Conservation (phyloP, 2,797 vertebrate species). For the Podargus strigoides region DNA sequence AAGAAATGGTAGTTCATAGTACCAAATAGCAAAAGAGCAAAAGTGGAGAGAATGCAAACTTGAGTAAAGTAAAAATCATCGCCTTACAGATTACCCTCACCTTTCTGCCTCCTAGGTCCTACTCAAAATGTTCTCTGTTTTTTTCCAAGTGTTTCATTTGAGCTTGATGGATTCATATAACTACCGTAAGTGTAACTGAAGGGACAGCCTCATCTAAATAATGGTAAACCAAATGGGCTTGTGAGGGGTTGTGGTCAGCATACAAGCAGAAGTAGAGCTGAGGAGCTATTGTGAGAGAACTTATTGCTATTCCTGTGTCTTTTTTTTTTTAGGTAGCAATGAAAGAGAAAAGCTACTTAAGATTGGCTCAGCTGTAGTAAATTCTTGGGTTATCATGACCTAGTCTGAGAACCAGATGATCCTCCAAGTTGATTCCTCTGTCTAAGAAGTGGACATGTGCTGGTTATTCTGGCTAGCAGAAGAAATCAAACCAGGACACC, state of each 20-base stretch:
- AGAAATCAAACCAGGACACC: not conserved
- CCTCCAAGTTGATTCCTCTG: not conserved
- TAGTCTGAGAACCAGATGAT: not conserved
- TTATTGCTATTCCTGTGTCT: accelerated
- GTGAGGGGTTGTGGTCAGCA: not conserved
- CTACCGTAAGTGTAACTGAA: not conserved
- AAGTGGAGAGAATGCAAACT: not conserved
- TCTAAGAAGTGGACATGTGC: not conserved
- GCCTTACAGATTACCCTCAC: not conserved
- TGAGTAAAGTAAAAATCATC: not conserved
- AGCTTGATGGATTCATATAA: not conserved
- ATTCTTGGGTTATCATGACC: not conserved
- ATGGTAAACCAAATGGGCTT: not conserved
- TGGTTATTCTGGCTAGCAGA: not conserved
- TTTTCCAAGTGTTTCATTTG: not conserved
- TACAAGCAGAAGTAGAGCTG: not conserved
- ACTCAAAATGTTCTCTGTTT: accelerated
- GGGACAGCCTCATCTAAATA: not conserved
- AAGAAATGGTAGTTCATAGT: not conserved
- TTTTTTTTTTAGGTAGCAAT: not conserved
- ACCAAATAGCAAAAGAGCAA: not conserved
- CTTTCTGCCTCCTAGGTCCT: not conserved
- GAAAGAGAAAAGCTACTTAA: not conserved
- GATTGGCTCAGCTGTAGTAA: not conserved
- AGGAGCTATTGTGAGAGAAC: not conserved